These are phyloP conservation scores for Venturia canescens DNA, from an alignment of 1,140 invertebrate genomes.

Conservation along the genomic window DNA sequence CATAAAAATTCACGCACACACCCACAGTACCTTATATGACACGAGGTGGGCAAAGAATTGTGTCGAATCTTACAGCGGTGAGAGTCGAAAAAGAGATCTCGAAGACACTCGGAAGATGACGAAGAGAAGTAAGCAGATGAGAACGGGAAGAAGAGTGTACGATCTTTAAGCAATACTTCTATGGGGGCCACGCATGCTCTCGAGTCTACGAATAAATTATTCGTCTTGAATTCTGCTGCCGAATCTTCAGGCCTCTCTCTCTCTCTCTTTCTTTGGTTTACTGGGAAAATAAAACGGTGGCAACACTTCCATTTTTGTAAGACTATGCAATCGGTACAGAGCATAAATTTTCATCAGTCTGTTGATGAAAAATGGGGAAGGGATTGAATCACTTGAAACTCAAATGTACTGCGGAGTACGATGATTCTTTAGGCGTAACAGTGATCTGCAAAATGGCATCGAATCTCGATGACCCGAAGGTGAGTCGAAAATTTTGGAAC, in stretches of 20 bases:
- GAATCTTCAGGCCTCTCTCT: neutral
- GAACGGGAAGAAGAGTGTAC: constrained; percentile 44
- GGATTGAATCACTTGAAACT: no score
- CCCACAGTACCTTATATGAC: constrained; percentile 13
- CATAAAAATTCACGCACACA: neutral
- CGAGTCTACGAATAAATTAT: constrained; percentile 57
- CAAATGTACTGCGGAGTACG: no score
- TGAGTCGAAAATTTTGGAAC: no score
- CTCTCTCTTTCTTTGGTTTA: no score
- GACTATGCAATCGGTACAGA: neutral
- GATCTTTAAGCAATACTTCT: constrained; percentile 37
- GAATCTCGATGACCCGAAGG: no score
- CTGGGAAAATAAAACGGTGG: constrained; percentile 32
- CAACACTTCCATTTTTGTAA: neutral
- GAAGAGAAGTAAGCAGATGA: constrained; percentile 36
- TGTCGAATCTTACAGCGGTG: constrained; percentile 25
- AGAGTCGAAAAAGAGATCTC: neutral
- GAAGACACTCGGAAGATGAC: constrained; percentile 24
- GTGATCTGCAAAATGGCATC: no score
- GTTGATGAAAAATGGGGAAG: no score
- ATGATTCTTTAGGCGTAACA: no score
- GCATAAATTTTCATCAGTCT: neutral
- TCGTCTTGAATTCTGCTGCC: constrained; percentile 48
- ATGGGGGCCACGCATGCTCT: constrained; percentile 38
- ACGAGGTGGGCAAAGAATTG: constrained; percentile 9